Evolutionary conservation across 2,888 invertebrate species (phyloP).

Genomic region (Automeris io): DNA sequence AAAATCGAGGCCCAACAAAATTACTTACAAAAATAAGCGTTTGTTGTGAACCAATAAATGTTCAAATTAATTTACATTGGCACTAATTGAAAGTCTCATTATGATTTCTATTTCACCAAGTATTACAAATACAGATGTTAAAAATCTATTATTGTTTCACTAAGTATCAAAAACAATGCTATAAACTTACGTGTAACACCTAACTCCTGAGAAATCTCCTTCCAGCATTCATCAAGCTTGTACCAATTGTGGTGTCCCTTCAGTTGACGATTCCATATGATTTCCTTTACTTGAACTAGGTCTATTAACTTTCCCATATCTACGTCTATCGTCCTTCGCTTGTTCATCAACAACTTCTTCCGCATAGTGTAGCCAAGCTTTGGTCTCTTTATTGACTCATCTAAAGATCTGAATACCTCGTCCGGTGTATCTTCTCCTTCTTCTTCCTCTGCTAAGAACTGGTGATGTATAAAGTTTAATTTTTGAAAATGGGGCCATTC

Average conservation of each 20-base stretch:
- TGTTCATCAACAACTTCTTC: slow-evolving; percentile 62
- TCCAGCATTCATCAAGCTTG: slow-evolving; percentile 67
- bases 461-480: slow-evolving; percentile 61
- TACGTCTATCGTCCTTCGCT: slow-evolving; percentile 59
- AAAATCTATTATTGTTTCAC: neutral
- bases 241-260: slow-evolving; percentile 72
- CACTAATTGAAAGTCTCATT: too few relatives aligned
- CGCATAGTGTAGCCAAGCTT: slow-evolving; percentile 67
- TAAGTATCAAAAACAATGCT: slow-evolving; percentile 1
- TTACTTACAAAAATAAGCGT: neutral
- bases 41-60: neutral
- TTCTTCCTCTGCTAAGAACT: slow-evolving; percentile 61
- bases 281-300: slow-evolving; percentile 50
- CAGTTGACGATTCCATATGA: slow-evolving; percentile 66
- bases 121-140: too few relatives aligned
- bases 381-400: slow-evolving; percentile 61
- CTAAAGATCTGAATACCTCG: slow-evolving; percentile 53
- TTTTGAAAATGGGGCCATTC: slow-evolving; percentile 68
- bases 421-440: slow-evolving; percentile 58
- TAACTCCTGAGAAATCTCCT: slow-evolving; percentile 61
- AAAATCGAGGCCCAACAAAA: too few relatives aligned
- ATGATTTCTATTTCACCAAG: too few relatives aligned
- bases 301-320: slow-evolving; percentile 65
- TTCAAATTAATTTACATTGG: neutral
- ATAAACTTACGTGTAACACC: slow-evolving; percentile 59